These are phyloP conservation scores for Ammodytes dubius DNA, from an alignment of 2,113 vertebrate genomes.

Conservation along the genomic window DNA sequence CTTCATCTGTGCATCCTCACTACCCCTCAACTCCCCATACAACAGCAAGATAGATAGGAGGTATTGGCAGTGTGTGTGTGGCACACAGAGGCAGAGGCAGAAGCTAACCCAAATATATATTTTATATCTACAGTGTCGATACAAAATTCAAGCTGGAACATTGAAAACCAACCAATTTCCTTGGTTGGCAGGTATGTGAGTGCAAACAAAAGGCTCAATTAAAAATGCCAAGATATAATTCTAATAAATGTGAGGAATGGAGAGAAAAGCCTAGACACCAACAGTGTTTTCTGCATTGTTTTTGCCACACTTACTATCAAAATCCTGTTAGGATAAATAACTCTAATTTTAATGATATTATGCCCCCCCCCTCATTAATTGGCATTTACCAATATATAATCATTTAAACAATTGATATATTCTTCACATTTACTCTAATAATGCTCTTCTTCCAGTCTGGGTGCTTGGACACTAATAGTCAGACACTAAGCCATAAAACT, in stretches of 20 bases:
- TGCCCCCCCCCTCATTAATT: no score
- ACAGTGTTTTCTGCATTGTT: background rate
- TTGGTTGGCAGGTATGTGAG: background rate
- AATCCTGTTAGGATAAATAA: background rate
- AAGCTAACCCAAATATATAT: conserved; percentile 1
- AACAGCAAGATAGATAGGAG: conserved; percentile 36
- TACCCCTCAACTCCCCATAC: background rate
- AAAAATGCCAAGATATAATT: background rate
- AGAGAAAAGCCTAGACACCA: background rate
- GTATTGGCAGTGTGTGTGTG: conserved; percentile 31
- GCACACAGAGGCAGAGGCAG: background rate
- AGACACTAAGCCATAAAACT: no score
- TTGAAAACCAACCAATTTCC: background rate
- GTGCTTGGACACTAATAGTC: no score
- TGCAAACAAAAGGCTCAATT: background rate
- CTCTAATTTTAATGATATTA: no score
- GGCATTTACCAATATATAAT: no score
- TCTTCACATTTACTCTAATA: no score
- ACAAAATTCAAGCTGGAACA: background rate
- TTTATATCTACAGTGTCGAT: conserved; percentile 12
- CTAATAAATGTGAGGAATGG: background rate
- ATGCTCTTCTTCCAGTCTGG: no score
- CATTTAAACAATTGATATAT: no score
- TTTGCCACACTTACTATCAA: background rate
- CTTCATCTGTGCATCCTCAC: no score